Percentiles rank a stretch among this genome's conserved stretches.
These are phyloP conservation scores for Notolepis coatsorum DNA, from an alignment of 2,797 vertebrate genomes.

Conservation along the genomic window DNA sequence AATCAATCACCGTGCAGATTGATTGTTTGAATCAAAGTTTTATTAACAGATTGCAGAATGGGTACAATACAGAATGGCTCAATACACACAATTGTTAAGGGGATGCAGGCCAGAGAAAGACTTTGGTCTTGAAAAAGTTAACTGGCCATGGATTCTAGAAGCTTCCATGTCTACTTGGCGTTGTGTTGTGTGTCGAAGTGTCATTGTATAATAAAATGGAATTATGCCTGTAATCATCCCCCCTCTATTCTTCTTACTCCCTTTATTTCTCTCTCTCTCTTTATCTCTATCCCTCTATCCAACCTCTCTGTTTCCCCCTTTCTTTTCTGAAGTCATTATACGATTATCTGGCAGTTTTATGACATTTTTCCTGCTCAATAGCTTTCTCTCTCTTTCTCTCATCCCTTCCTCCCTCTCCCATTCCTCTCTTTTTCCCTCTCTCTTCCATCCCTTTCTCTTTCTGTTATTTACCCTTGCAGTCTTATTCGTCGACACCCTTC, in stretches of 20 bases:
- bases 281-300: conserved; percentile 63
- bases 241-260: conserved; percentile 25
- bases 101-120: no score
- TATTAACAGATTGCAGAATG: no score
- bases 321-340: conserved; percentile 65
- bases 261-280: conserved; percentile 42
- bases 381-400: conserved; percentile 13
- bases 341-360: conserved; percentile 65
- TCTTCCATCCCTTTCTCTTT: conserved; percentile 60
- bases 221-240: conserved; percentile 62
- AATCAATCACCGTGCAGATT: no score
- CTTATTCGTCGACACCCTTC: conserved; percentile 76
- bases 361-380: conserved; percentile 69
- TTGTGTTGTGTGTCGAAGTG: conserved; percentile 29
- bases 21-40: no score
- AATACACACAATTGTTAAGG: no score
- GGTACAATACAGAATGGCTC: no score
- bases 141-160: conserved; percentile 32
- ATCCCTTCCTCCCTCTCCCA: conserved; percentile 13
- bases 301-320: conserved; percentile 33
- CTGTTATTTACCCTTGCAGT: conserved; percentile 76
- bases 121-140: conserved; percentile 36
- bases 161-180: conserved; percentile 28
- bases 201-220: conserved; percentile 60
- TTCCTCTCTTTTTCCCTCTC: conserved; percentile 13